These are phyloP conservation scores for Volucella inanis DNA, from an alignment of 2,888 invertebrate species.

Conservation along the genomic window DNA sequence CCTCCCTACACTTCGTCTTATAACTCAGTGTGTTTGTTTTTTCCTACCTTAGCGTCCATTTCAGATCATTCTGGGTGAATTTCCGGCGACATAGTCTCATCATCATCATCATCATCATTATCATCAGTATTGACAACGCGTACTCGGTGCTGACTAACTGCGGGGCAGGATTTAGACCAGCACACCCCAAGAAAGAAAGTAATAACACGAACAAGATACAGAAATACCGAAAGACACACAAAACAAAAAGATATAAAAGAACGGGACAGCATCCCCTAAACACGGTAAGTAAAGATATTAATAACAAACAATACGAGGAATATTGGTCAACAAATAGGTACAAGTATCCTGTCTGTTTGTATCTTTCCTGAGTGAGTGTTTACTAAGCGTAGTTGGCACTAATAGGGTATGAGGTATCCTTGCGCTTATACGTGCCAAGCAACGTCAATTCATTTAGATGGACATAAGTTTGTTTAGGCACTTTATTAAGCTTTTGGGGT, in stretches of 20 bases:
- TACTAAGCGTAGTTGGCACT: background rate
- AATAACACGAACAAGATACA: slow-evolving; percentile 33
- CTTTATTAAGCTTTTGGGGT: slow-evolving; percentile 70
- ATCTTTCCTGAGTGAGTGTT: background rate
- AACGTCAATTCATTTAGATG: slow-evolving; percentile 53
- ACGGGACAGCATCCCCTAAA: slow-evolving; percentile 59
- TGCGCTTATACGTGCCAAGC: slow-evolving; percentile 43
- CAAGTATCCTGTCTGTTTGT: slow-evolving; percentile 20
- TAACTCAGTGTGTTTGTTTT: slow-evolving; percentile 31
- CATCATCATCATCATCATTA: slow-evolving; percentile 27
- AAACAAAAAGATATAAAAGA: slow-evolving; percentile 8
- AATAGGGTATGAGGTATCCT: background rate
- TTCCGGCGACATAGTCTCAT: slow-evolving; percentile 48
- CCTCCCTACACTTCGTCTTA: slow-evolving; percentile 30
- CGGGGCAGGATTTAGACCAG: background rate
- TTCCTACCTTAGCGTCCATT: slow-evolving; percentile 17
- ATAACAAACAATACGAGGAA: slow-evolving; percentile 52
- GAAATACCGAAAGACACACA: slow-evolving; percentile 11
- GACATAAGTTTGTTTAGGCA: slow-evolving; percentile 69
- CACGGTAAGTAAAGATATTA: slow-evolving; percentile 69
- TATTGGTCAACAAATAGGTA: slow-evolving; percentile 15
- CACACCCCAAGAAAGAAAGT: slow-evolving; percentile 42
- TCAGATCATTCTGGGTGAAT: slow-evolving; percentile 25
- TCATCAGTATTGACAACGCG: background rate
- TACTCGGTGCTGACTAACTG: background rate